Evolutionary conservation across 2,888 invertebrate species (phyloP).

Genomic region (Ennomos erosarius): DNA sequence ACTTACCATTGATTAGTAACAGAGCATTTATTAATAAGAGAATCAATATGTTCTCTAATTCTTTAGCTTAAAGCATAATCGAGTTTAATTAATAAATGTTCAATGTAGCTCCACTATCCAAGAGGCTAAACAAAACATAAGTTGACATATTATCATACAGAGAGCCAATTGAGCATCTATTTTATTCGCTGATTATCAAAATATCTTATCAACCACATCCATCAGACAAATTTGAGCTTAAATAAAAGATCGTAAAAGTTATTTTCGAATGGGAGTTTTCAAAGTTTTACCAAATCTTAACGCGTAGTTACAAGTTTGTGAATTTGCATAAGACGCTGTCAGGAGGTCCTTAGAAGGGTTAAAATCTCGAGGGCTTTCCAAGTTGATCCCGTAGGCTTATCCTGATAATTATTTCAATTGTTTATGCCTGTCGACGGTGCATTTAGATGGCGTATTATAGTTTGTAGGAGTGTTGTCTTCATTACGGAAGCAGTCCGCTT

Average conservation of each 20-base stretch:
- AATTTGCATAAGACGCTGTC: conserved; percentile 84
- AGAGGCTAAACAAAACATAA: conserved; percentile 64
- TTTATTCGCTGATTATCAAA: conserved; percentile 46
- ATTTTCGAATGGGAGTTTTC: conserved; percentile 22
- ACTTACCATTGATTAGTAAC: no score
- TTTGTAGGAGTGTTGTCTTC: conserved; percentile 78
- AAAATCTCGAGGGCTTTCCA: conserved; percentile 79
- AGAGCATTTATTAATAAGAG: no score
- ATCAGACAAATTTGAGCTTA: conserved; percentile 40
- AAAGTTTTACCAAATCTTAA: conserved; percentile 40
- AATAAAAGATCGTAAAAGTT: background rate
- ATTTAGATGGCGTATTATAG: conserved; percentile 85
- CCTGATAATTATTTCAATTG: conserved; percentile 86
- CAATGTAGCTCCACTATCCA: conserved; percentile 39
- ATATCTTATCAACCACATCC: conserved; percentile 37
- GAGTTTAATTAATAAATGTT: conserved; percentile 5
- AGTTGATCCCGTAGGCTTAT: conserved; percentile 79
- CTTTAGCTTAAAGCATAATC: conserved; percentile 5
- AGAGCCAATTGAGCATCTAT: conserved; percentile 80
- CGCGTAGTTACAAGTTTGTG: conserved; percentile 64
- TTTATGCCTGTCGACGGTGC: conserved; percentile 84
- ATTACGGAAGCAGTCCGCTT: conserved; percentile 65
- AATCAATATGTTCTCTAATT: no score
- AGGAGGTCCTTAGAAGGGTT: conserved; percentile 77
- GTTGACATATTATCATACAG: conserved; percentile 65